Evolutionary conservation across 1,140 invertebrate genomes (phyloP), one percentile per base, ranked within the genome.

Genomic region (Mamestra configurata): DNA sequence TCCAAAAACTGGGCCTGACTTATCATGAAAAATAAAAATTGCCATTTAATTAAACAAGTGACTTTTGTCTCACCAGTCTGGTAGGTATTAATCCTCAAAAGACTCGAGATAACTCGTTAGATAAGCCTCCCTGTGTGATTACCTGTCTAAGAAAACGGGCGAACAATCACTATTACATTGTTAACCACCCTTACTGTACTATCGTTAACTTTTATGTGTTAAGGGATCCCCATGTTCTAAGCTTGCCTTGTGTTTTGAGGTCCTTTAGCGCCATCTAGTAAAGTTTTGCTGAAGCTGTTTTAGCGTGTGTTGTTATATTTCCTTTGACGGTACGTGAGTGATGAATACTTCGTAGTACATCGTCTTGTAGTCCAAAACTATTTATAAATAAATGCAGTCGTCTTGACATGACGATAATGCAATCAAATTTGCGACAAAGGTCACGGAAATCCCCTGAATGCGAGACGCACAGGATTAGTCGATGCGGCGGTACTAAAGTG

Each of bases 151-250:
- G 66, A 31, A 13, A 49, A 70, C 43, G 66, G 35, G 43, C 15
- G 15, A 70, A 70, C 66, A 70, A 70, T 70, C 46, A 70, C 66
- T 70, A 70, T 70, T 70, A 70, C 24, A 51, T n/a, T 51, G 66
- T 70, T 70, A 70, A 51, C 10, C 35, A 49, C 24, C 24, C 40
- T 51, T 27, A 27, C 24, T n/a, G 64, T 13, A 15, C n/a, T 70
- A 20, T 51, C 66, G 43, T 70, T 70, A 70, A 70, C 66, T 70
- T 70, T 70, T 70, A 70, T 70, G 64, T 15, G 64, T 43, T 68
- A 24, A 68, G 64, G 64, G 37, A 31, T 18, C 11, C 18, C 18
- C 37, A 66, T 66, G 35, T n/a, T 61, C 18, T 31, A 10, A 18
- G 40, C 22, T n/a, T 49, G 46, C 40, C 40, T 70, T 27, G 43